Base-by-base conservation (phyloP, 2,888 invertebrate species). In the Hypolimnas misippus region DNA sequence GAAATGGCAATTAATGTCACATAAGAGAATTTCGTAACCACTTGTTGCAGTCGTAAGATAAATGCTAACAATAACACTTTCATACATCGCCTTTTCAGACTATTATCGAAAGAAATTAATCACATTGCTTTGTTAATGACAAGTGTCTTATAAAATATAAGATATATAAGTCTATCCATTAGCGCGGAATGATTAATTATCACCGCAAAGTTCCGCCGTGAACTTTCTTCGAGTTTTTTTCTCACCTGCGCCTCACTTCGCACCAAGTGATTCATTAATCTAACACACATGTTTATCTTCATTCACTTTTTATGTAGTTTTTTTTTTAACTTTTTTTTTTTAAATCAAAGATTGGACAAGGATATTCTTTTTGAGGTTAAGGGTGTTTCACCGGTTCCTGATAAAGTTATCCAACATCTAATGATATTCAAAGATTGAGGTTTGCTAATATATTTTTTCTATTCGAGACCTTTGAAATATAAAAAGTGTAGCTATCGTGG, bases 31-130 rank as follows among this genome's bases (percentile, higher is more conserved):
- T 33, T 8, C 33, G 7, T 33, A 6, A 3, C 33, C 33, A 8
- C 33, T 10, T 33, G 10, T 8, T 8, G 33, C 10, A 33, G 7
- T 17, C 10, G 17, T 8, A 17, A 42, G 42, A 19, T 19, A 7
- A 42, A 44, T 40, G n/a, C 12, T 21, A 17, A 19, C 44, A 44
- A 19, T 44, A 21, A 44, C 10, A 44, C 12, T 42, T 42, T 44
- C 19, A 8, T 10, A 8, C 17, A 19, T 44, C 12, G 19, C 12
- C 12, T 21, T 2, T 12, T 21, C 12, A 4, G 44, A 19, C 12
- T 12, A 44, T n/a, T 44, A 44, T 44, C 12, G 44, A 21, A 44
- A 44, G 44, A 44, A 19, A 44, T 44, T 44, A 44, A 44, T 44
- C 44, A 44, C 12, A 44, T 21, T 19, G 19, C 44, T 19, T 44